Conservation (phyloP, 2,888 invertebrate genomes). For the Augiades crinisus region DNA sequence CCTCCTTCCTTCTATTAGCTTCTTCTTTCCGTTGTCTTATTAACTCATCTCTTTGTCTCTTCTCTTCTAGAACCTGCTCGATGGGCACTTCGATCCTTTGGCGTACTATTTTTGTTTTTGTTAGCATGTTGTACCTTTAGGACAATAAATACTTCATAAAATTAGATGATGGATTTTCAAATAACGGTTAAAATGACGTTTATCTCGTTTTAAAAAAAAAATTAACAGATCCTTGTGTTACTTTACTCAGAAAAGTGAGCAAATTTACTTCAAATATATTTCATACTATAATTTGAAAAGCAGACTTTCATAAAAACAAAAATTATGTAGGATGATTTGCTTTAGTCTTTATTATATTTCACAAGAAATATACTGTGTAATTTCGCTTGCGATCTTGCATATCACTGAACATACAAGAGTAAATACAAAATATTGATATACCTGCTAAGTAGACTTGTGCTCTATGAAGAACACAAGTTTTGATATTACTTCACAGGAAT, state of each 20-base stretch:
- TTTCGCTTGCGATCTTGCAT: conserved; percentile 52
- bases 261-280: too few relatives aligned
- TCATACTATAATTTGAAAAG: too few relatives aligned
- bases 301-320: too few relatives aligned
- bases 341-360: too few relatives aligned
- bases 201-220: too few relatives aligned
- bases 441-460: conserved; percentile 43
- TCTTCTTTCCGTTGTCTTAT: conserved; percentile 56
- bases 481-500: conserved; percentile 5
- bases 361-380: too few relatives aligned
- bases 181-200: too few relatives aligned
- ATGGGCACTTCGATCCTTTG: conserved; percentile 66
- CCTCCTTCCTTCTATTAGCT: conserved; percentile 43
- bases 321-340: too few relatives aligned
- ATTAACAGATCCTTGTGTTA: too few relatives aligned
- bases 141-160: neutral
- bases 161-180: too few relatives aligned
- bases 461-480: conserved; percentile 26
- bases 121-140: conserved; percentile 67
- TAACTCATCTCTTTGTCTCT: conserved; percentile 55
- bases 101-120: conserved; percentile 67
- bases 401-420: conserved; percentile 44
- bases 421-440: conserved; percentile 54
- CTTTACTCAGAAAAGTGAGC: too few relatives aligned
- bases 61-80: conserved; percentile 69